Conservation (phyloP, 2,888 invertebrate genomes). For the Anarsia innoxiella region DNA sequence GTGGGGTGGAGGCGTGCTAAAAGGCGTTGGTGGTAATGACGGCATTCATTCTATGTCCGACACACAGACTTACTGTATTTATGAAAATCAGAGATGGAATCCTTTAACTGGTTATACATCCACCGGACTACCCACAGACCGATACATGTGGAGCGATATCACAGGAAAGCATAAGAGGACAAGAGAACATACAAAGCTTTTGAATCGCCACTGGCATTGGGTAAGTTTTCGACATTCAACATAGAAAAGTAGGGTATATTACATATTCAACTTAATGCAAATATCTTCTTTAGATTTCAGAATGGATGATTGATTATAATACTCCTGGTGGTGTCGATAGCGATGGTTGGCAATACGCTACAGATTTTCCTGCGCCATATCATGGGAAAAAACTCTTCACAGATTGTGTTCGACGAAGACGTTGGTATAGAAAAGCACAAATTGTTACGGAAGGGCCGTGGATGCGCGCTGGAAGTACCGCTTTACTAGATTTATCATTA, state of each 20-base stretch:
- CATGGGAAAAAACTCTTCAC: constrained; percentile 90
- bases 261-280: not conserved
- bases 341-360: constrained; percentile 97
- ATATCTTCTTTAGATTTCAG: constrained; percentile 76
- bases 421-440: constrained; percentile 90
- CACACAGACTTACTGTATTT: constrained; percentile 89
- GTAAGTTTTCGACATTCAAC: constrained; percentile 43
- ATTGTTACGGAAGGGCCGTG: constrained; percentile 91
- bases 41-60: constrained; percentile 85
- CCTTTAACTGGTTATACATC: constrained; percentile 92
- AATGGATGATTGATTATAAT: constrained; percentile 95
- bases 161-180: constrained; percentile 89
- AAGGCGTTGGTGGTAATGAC: constrained; percentile 70
- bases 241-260: not conserved
- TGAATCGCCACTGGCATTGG: constrained; percentile 94
- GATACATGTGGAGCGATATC: constrained; percentile 94
- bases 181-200: constrained; percentile 88
- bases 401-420: constrained; percentile 88
- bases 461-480: constrained; percentile 90
- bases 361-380: constrained; percentile 91
- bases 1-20: constrained; percentile 89
- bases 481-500: constrained; percentile 86
- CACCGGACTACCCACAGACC: constrained; percentile 88
- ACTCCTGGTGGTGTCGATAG: constrained; percentile 92
- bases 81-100: constrained; percentile 97